phyloP scores from a whole-genome alignment of 2,113 vertebrate genomes.

The Smithornis capensis region DNA sequence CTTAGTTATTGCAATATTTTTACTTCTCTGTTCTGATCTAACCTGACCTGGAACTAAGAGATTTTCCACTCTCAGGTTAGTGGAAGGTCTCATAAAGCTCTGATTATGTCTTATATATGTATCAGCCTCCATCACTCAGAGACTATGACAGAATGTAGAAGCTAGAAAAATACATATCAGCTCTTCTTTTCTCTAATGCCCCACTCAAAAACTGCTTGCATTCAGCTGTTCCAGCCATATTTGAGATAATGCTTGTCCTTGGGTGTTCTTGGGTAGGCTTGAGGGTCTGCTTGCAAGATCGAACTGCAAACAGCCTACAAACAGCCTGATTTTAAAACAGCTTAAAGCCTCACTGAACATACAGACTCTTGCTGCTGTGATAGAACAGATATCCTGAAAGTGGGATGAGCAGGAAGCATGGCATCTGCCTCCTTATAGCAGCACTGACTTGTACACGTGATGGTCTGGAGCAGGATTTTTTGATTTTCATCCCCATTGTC shows the following conservation, averaged over 20 bases:
- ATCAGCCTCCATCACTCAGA: not conserved
- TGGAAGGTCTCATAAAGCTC: not conserved
- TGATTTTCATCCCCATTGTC: not conserved
- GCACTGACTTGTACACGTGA: not conserved
- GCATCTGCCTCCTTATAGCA: not conserved
- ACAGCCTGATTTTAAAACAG: no score
- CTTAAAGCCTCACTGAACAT: fast-evolving
- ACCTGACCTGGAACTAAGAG: not conserved
- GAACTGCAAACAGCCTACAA: not conserved
- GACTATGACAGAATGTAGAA: not conserved
- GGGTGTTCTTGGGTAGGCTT: not conserved
- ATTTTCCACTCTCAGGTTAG: not conserved
- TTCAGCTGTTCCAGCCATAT: not conserved
- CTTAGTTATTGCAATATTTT: not conserved
- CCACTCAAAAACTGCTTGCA: not conserved
- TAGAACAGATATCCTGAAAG: not conserved
- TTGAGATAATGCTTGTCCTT: not conserved
- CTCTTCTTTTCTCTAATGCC: not conserved
- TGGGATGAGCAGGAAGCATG: not conserved
- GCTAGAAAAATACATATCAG: not conserved
- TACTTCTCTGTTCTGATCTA: not conserved
- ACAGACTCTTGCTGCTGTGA: not conserved
- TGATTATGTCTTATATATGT: not conserved
- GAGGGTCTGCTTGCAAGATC: not conserved
- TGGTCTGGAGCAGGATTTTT: not conserved